A percentile compares a stretch with the other conserved stretches of the same genome.
phyloP scores from a whole-genome alignment of 64 coral and sea anemone species.

The Platygyra sinensis region DNA sequence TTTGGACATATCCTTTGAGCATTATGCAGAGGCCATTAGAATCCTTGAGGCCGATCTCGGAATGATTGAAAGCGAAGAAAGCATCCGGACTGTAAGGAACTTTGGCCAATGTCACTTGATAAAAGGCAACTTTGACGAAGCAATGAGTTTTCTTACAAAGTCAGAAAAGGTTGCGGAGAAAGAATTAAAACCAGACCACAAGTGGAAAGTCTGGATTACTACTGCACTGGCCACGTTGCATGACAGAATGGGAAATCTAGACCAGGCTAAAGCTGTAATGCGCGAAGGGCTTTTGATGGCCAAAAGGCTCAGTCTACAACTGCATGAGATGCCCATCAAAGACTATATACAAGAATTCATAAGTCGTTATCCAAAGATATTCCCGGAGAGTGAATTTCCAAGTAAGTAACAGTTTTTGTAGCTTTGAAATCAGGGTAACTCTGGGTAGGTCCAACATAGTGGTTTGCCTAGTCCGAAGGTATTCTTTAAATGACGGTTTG shows the following conservation, averaged over 20 bases:
- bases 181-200: not conserved
- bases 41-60: slow-evolving; percentile 14
- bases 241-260: not conserved
- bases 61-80: not conserved
- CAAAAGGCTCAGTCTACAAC: not conserved
- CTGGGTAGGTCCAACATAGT: no score
- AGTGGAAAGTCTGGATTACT: not conserved
- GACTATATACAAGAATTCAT: not conserved
- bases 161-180: not conserved
- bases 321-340: not conserved
- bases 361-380: not conserved
- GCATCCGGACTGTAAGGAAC: slow-evolving; percentile 1
- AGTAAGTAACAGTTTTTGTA: not conserved
- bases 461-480: no score
- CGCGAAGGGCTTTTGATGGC: not conserved
- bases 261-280: not conserved
- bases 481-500: no score
- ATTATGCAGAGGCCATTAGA: slow-evolving; percentile 11
- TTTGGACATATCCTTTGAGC: not conserved
- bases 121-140: not conserved
- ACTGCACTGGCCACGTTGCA: not conserved
- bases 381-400: not conserved
- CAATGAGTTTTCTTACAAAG: not conserved
- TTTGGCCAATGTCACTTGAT: not conserved
- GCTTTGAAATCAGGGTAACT: no score